These are phyloP conservation scores for Acrobeloides nanus DNA, from an alignment of 2,888 invertebrate species.

Conservation along the genomic window DNA sequence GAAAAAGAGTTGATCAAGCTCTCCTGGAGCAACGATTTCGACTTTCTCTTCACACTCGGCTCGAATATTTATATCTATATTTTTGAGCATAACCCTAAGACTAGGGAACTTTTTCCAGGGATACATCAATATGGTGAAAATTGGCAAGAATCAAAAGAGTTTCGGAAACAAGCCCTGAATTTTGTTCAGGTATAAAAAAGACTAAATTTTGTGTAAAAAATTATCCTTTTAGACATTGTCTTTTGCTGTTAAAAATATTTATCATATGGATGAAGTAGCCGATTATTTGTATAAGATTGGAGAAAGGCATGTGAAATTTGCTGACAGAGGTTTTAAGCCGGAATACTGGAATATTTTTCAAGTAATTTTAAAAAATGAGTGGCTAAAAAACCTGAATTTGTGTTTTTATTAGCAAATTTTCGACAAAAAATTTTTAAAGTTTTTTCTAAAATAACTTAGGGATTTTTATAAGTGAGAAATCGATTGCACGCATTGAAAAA, in stretches of 20 bases:
- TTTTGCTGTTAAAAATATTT: slow-evolving; percentile 44
- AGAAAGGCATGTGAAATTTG: slow-evolving; percentile 37
- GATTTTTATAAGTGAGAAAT: too few relatives aligned
- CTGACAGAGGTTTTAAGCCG: slow-evolving; percentile 40
- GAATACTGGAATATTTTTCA: slow-evolving; percentile 48
- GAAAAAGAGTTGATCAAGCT: slow-evolving; percentile 44
- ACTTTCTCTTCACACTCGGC: slow-evolving; percentile 42
- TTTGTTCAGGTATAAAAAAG: slow-evolving; percentile 43
- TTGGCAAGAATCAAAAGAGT: slow-evolving; percentile 43
- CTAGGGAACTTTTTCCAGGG: slow-evolving; percentile 42
- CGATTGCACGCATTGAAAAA: too few relatives aligned
- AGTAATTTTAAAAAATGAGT: too few relatives aligned
- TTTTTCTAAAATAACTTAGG: too few relatives aligned
- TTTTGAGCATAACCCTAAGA: slow-evolving; percentile 41
- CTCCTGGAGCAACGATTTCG: slow-evolving; percentile 49
- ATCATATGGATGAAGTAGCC: slow-evolving; percentile 32
- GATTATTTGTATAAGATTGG: slow-evolving; percentile 37
- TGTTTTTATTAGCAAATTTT: too few relatives aligned
- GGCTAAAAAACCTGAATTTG: too few relatives aligned
- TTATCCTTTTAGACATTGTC: slow-evolving; percentile 44
- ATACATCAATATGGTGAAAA: slow-evolving; percentile 31
- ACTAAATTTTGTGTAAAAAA: too few relatives aligned
- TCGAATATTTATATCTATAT: slow-evolving; percentile 44
- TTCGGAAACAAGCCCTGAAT: slow-evolving; percentile 40
- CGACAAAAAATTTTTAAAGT: too few relatives aligned